Evolutionary conservation across 2,888 invertebrate genomes (phyloP), one percentile per base, ranked within the genome.

Genomic region (Patella caerulea): DNA sequence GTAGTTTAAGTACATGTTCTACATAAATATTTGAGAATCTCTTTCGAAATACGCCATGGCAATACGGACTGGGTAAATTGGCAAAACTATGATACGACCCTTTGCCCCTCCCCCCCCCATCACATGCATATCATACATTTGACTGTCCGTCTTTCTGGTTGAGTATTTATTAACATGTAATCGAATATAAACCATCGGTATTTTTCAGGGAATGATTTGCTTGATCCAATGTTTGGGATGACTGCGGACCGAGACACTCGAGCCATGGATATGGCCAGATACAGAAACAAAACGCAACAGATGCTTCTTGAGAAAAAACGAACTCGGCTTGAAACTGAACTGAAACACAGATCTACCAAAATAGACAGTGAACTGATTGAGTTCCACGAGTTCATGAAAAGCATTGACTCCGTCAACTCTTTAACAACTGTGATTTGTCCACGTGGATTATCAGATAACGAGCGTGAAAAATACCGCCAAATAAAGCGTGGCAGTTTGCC

Each of bases 191-290:
- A 7, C 45, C 7, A 45, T 9, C 9, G 45, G 45, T 45, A 45
- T 45, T 45, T 59, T 59, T 59, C 15, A 14, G 17, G 19, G 19
- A 19, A 17, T 17, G 19, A 14, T 59, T 9, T 54, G 54, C 76
- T 80, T 71, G 76, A 80, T 74, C 77, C 77, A 15, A 52, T 77
- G 59, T 80, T 80, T 72, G 81, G 79, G 54, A 73, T 79, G 55
- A 73, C 77, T 34, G 77, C 74, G 5, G 69, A 74, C n/a, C 78
- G 74, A 74, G 79, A 81, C 12, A 73, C 81, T 0, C 54, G 75
- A 12, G 75, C 79, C 3, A 77, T 79, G 71, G 81, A 81, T 52
- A 74, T 74, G 53, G 81, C 81, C 12, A 74, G 77, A 29, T 56
- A 71, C 69, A 71, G 74, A 45, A 81, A 81, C 70, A 72, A 72